Base-by-base conservation (phyloP, 2,888 invertebrate species). In the Teleiodes luculella region DNA sequence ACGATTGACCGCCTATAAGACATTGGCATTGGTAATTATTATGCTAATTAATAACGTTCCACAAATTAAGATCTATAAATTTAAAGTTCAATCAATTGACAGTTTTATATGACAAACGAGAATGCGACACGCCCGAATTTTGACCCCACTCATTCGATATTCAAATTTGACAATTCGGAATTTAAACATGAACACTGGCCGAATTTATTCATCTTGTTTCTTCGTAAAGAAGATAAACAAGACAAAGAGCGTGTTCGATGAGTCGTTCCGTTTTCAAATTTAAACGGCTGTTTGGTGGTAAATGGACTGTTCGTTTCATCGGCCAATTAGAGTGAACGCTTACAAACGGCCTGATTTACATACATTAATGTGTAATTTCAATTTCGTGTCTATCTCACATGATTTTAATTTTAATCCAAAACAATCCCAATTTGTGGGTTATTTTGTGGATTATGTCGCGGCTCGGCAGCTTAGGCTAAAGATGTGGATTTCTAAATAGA, bases 261-360 rank as follows among this genome's bases (percentile, higher is more conserved):
- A 30, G 47, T 30, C 41, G 46, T 18, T 20, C 36, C 18, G 5
- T 35, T 33, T 48, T 36, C 24, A 35, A 48, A 36, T 46, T 46
- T 46, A 10, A 48, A 35, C 7, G 24, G 14, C 18, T 28, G 31
- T 49, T 24, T 11, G 35, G 37, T 49, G 14, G 47, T 53, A 36
- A 35, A 53, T 28, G 47, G 47, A 3, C 31, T 70, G 66, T 72
- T 67, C 68, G 68, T 57, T 77, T 75, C 73, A 76, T 73, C 74
- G 73, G 68, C 74, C 78, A 78, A 78, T 78, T 75, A 80, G 70
- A 65, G 59, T 56, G 61, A 53, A 68, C 79, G 74, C 77, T 78
- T 70, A 80, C 79, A 68, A 67, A 57, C 61, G 56, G 60, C 58
- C 66, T 65, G 65, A 70, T 75, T 75, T 68, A 72, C 76, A 76